Conservation (phyloP, 1,140 invertebrate genomes). For the Drosophila ficusphila region DNA sequence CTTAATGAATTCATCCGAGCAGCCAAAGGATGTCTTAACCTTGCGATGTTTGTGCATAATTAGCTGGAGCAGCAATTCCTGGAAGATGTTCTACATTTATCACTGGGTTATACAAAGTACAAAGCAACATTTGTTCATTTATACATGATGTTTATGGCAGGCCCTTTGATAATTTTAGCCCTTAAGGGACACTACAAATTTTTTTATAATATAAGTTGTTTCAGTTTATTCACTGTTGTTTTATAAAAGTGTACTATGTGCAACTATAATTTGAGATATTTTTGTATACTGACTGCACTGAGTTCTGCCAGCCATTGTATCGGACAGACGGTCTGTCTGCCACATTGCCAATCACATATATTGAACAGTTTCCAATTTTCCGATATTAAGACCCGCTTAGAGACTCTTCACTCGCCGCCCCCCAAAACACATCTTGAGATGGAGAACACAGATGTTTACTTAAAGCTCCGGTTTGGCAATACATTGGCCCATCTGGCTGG, state of each 20-base stretch:
- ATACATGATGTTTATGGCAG: neutral
- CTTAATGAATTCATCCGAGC: conserved; percentile 38
- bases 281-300: neutral
- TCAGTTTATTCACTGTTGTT: neutral
- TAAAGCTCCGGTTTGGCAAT: conserved; percentile 50
- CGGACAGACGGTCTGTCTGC: conserved; percentile 11
- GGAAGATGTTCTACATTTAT: conserved; percentile 1
- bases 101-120: neutral
- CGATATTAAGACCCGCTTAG: conserved; percentile 47
- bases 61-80: conserved; percentile 11
- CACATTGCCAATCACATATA: conserved; percentile 43
- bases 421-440: conserved; percentile 11
- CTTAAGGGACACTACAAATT: too few relatives aligned
- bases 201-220: neutral
- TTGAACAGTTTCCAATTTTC: conserved; percentile 43
- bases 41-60: conserved; percentile 27
- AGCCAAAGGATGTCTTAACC: conserved; percentile 19
- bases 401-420: conserved; percentile 15
- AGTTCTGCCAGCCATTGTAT: neutral
- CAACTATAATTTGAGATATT: neutral
- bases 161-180: too few relatives aligned
- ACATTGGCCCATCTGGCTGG: conserved; percentile 52
- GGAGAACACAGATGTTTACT: conserved; percentile 53
- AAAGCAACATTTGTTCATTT: neutral
- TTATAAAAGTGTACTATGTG: neutral